A percentile compares a stretch with the other conserved stretches of the same genome.
Evolutionary conservation across 92 coral and sea anemone species (phyloP).

Genomic region (Siderastrea radians): DNA sequence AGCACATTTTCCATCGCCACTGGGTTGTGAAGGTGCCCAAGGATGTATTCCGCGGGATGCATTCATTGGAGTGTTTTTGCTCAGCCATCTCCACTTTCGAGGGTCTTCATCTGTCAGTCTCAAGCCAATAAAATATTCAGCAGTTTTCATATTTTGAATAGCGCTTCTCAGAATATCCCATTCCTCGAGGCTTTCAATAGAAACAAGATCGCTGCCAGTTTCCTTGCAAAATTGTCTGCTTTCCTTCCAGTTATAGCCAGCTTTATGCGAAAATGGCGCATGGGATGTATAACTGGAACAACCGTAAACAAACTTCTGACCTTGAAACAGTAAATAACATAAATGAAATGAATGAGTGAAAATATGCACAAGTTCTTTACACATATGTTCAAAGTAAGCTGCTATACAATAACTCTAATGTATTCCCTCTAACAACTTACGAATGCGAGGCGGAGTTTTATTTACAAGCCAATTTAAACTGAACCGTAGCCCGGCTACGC

Average conservation of each 20-base stretch:
- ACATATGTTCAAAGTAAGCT: too few relatives aligned
- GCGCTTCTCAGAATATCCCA: constrained; percentile 26
- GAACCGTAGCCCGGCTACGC: too few relatives aligned
- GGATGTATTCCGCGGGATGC: background rate
- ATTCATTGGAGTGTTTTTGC: background rate
- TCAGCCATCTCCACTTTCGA: constrained; percentile 37
- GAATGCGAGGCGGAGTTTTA: too few relatives aligned
- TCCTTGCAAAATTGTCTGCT: constrained; percentile 3
- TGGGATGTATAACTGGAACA: constrained; percentile 48
- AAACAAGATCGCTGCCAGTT: constrained; percentile 37
- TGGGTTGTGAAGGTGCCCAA: background rate
- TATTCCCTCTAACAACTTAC: too few relatives aligned
- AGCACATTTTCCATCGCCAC: constrained; percentile 31
- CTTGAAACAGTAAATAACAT: background rate
- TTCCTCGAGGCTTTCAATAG: constrained; percentile 34
- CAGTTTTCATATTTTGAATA: background rate
- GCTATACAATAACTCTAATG: too few relatives aligned
- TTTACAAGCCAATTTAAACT: too few relatives aligned
- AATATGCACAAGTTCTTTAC: background rate
- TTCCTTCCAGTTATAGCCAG: background rate
- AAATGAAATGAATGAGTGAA: background rate
- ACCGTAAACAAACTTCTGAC: background rate
- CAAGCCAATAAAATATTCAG: constrained; percentile 52
- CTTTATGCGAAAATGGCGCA: background rate
- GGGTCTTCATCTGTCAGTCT: background rate